A percentile compares a stretch with the other conserved stretches of the same genome.
These are phyloP conservation scores for Dicrurus megarhynchus DNA, from an alignment of 2,113 vertebrate species.

Conservation along the genomic window DNA sequence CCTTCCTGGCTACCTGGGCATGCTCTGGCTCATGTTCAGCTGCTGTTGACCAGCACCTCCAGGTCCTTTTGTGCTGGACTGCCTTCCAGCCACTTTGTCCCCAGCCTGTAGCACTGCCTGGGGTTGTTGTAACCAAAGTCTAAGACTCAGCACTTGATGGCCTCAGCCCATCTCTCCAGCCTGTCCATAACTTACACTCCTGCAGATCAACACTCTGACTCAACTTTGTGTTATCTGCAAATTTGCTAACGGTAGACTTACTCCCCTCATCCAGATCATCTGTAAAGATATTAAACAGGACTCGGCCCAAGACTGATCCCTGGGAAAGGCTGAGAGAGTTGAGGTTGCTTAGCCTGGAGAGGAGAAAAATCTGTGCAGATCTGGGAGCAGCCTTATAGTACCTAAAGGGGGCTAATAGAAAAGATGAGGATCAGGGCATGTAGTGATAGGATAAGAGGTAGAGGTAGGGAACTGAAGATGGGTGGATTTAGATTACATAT, in stretches of 20 bases:
- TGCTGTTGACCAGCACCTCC: background rate
- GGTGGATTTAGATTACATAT: background rate
- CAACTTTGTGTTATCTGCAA: background rate
- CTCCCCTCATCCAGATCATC: background rate
- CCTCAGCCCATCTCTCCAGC: background rate
- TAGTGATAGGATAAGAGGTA: rapidly evolving
- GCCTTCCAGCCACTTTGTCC: background rate
- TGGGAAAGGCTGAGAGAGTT: background rate
- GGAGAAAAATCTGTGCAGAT: background rate
- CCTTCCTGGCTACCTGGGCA: background rate
- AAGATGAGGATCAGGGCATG: background rate
- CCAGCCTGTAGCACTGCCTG: background rate
- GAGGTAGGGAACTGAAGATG: background rate
- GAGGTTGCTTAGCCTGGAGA: background rate
- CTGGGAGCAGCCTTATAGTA: background rate
- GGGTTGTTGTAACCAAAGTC: background rate
- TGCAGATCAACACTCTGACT: background rate
- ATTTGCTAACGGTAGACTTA: background rate
- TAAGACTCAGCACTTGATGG: background rate
- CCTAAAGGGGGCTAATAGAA: background rate
- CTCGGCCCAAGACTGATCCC: background rate
- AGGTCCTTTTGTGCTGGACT: background rate
- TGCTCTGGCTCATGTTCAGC: background rate
- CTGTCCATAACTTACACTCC: background rate
- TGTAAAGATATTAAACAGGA: background rate